Evolutionary conservation across 2,113 vertebrate species (phyloP).

Genomic region (Electrona antarctica): DNA sequence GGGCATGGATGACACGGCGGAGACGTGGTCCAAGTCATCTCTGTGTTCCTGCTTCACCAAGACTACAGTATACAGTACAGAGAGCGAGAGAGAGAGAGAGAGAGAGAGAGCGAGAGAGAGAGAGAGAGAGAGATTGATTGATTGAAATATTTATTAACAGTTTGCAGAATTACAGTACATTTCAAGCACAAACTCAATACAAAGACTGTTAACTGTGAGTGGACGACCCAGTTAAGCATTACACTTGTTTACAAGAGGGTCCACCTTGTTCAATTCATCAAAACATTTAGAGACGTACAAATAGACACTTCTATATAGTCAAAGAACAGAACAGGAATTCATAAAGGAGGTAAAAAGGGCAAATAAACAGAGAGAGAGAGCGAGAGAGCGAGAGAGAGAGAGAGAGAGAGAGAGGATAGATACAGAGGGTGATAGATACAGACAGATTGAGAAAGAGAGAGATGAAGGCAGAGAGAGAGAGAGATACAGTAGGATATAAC

Average conservation of each 20-base stretch:
- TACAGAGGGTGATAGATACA: too few relatives aligned
- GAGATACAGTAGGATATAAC: not conserved
- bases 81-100: conserved; percentile 28
- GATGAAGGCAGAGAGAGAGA: not conserved
- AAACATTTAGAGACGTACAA: too few relatives aligned
- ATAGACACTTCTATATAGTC: too few relatives aligned
- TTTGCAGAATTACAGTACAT: too few relatives aligned
- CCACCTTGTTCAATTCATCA: too few relatives aligned
- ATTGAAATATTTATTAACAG: too few relatives aligned
- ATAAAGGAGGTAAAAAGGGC: too few relatives aligned
- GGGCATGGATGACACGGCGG: conserved; percentile 80
- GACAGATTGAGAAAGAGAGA: conserved; percentile 6
- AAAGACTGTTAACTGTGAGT: too few relatives aligned
- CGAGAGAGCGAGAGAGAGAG: conserved; percentile 23
- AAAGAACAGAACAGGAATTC: too few relatives aligned
- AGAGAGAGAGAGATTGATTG: conserved; percentile 2
- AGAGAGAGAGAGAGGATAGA: conserved; percentile 20
- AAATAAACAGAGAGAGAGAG: conserved; percentile 23
- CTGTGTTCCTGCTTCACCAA: conserved; percentile 94
- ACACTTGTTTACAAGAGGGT: too few relatives aligned
- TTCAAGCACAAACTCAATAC: too few relatives aligned
- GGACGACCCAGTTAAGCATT: too few relatives aligned
- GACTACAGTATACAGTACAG: conserved; percentile 74
- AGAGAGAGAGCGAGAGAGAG: conserved; percentile 8
- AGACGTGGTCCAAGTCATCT: conserved; percentile 87